These are phyloP conservation scores for Daptonema setosum DNA, from an alignment of 2,888 invertebrate species.

Conservation along the genomic window DNA sequence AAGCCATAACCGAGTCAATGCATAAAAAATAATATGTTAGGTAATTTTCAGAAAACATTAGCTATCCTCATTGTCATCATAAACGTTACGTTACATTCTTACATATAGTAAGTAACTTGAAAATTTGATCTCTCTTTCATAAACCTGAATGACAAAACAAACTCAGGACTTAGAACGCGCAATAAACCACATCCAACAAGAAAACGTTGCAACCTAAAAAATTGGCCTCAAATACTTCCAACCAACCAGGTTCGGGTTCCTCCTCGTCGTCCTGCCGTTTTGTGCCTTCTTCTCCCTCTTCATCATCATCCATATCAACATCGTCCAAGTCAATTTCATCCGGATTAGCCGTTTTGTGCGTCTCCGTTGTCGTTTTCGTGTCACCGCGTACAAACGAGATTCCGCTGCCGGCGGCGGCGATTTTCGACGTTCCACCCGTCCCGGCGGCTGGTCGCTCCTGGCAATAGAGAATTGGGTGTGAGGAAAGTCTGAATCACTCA, in stretches of 20 bases:
- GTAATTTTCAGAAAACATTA: too few species aligned
- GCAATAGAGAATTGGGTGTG: too few species aligned
- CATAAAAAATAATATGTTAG: background rate
- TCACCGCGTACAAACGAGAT: slow-evolving; percentile 45
- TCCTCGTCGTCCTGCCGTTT: slow-evolving; percentile 27
- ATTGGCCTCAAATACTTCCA: background rate
- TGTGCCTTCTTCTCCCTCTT: slow-evolving; percentile 27
- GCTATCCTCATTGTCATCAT: too few species aligned
- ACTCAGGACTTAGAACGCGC: too few species aligned
- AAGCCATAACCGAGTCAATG: background rate
- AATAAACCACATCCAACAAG: background rate
- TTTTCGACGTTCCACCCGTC: too few species aligned
- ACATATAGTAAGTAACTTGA: too few species aligned
- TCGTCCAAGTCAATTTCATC: slow-evolving; percentile 30
- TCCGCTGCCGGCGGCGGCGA: background rate
- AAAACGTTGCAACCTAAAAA: background rate
- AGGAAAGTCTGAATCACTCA: too few species aligned
- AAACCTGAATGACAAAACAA: too few species aligned
- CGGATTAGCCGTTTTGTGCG: slow-evolving; percentile 25
- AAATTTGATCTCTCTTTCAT: too few species aligned
- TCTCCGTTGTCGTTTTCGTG: slow-evolving; percentile 7
- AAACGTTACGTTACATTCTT: too few species aligned
- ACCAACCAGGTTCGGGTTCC: background rate
- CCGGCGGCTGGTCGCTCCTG: too few species aligned
- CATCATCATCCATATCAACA: slow-evolving; percentile 21